Percentiles rank a stretch among this genome's conserved stretches.
phyloP scores from a whole-genome alignment of 2,797 vertebrate species.

The Tinamus major region DNA sequence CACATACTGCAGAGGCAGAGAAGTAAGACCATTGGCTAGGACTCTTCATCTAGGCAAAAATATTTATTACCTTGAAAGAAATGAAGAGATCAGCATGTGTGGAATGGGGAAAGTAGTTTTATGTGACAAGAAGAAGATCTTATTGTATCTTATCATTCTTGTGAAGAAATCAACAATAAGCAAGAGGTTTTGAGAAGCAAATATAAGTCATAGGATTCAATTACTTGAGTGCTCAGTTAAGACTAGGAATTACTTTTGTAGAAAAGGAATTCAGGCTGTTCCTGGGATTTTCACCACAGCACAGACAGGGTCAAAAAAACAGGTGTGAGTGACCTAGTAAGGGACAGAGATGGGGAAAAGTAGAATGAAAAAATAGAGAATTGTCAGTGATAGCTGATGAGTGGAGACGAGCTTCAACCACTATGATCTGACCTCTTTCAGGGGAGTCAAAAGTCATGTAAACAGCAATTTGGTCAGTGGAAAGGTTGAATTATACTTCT shows the following conservation, averaged over 20 bases:
- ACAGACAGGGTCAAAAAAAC: background rate
- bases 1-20: background rate
- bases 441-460: background rate
- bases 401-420: background rate
- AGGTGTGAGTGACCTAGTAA: background rate
- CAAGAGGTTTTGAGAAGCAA: background rate
- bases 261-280: background rate
- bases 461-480: background rate
- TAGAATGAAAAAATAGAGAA: background rate
- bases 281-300: background rate
- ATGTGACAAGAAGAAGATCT: background rate
- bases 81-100: background rate
- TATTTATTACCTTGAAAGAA: background rate
- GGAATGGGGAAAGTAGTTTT: background rate
- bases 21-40: background rate
- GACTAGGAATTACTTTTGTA: background rate
- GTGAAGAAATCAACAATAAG: background rate
- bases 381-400: background rate
- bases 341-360: background rate
- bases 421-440: background rate
- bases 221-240: background rate
- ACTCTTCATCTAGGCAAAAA: background rate
- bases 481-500: background rate
- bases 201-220: background rate
- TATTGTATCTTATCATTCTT: background rate